Percentiles rank a stretch among this genome's conserved stretches.
These are phyloP conservation scores for Sorex maritimensis DNA, from an alignment of 2,797 vertebrate genomes.

Conservation along the genomic window DNA sequence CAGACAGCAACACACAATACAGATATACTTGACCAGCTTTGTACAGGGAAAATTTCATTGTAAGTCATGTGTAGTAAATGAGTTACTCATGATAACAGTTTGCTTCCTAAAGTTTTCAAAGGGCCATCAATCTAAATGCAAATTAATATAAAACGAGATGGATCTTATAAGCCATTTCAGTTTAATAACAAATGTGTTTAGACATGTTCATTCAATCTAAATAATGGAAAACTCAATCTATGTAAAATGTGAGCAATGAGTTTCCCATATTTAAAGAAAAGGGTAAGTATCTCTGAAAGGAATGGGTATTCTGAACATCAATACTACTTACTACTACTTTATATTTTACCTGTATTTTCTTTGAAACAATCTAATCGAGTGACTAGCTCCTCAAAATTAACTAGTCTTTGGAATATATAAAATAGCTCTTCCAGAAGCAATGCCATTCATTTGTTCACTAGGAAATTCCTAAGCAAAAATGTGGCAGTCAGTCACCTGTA, in stretches of 20 bases:
- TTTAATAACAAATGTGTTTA: constrained; percentile 20
- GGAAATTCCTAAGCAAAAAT: not conserved
- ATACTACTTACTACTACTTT: not conserved
- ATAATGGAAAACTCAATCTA: not conserved
- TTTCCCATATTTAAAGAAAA: not conserved
- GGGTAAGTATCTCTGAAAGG: not conserved
- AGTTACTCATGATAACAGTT: constrained; percentile 20
- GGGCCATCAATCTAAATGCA: constrained; percentile 21
- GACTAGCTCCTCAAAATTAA: not conserved
- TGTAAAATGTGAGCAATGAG: not conserved
- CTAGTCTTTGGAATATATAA: not conserved
- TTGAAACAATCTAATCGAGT: not conserved
- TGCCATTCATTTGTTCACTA: not conserved
- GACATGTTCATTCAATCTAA: not conserved
- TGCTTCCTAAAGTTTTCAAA: not conserved
- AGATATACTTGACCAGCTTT: not conserved
- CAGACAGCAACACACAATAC: not conserved
- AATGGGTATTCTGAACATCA: not conserved
- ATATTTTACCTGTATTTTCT: not conserved
- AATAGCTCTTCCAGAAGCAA: not conserved
- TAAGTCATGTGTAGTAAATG: not conserved
- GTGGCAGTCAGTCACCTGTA: not conserved
- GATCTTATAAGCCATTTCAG: not conserved
- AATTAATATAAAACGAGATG: constrained; percentile 45
- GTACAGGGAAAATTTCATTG: not conserved